Evolutionary conservation across 2,797 vertebrate genomes (phyloP).

Genomic region (Intellagama lesueurii): DNA sequence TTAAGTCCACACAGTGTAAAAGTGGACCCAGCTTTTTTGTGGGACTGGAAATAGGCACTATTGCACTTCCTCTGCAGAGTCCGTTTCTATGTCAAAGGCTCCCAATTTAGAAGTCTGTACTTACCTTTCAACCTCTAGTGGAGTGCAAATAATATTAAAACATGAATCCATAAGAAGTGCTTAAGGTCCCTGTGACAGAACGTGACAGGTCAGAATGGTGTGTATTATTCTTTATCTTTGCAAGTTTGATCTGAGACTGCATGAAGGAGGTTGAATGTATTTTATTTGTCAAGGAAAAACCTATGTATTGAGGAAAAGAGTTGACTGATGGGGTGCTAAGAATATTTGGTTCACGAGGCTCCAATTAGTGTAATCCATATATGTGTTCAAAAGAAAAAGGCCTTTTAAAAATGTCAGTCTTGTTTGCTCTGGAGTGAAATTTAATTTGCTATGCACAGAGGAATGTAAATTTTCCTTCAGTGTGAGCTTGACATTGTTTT

Average conservation of each 20-base stretch:
- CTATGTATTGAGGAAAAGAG: conserved; percentile 41
- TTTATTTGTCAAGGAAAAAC: conserved; percentile 33
- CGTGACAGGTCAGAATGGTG: background rate
- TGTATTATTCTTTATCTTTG: background rate
- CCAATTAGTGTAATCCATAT: conserved; percentile 66
- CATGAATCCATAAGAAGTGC: background rate
- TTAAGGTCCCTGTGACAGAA: background rate
- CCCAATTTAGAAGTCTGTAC: no score
- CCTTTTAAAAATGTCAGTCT: conserved; percentile 46
- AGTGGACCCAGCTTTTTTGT: no score
- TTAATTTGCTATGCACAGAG: conserved; percentile 38
- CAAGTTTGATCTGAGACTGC: conserved; percentile 25
- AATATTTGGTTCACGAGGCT: conserved; percentile 57
- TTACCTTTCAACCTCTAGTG: background rate
- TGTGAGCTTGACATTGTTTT: conserved; percentile 21
- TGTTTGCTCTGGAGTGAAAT: conserved; percentile 47
- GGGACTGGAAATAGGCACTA: no score
- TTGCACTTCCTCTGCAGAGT: no score
- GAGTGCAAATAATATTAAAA: conserved; percentile 3
- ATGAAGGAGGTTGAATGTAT: conserved; percentile 40
- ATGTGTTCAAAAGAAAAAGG: conserved; percentile 60
- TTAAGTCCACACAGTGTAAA: no score
- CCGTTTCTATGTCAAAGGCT: no score
- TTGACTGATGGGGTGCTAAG: conserved; percentile 17
- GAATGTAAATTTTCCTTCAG: conserved; percentile 48